Evolutionary conservation across 2,113 vertebrate genomes (phyloP), one percentile per base, ranked within the genome.

Genomic region (Apeltes quadracus): DNA sequence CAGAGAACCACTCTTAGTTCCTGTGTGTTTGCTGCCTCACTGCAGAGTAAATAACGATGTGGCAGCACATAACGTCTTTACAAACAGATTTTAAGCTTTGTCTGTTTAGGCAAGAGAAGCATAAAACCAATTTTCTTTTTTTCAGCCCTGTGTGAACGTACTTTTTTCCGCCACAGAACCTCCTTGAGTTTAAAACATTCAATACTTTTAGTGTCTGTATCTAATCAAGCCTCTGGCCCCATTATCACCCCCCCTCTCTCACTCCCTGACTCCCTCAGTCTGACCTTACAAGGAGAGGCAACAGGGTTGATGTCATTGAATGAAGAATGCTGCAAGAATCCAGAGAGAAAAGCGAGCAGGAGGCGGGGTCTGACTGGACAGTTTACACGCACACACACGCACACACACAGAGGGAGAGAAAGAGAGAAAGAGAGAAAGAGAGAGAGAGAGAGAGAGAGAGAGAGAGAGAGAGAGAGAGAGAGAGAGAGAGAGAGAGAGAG

Each of bases 251-350:
- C 86, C 84, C 91, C 87, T 79, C 82, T 78, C 74, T 69, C 72
- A 57, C 84, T 90, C 82, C 67, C 79, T 87, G 81, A 66, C 79
- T 93, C 89, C 85, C 90, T 87, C 83, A 23, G 87, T 87, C 92
- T 94, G 90, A 95, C 97, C 95, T 96, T 95, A 92, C 84, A 92
- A 93, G 88, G 94, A 93, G 89, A 95, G 92, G 25, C 86, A 93
- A 90, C 93, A 94, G 66, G 84, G 91, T 88, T 93, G 92, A 86
- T 94, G 88, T 87, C 92, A 95, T 76, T 92, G 93, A 86, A 94
- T 95, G 89, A 90, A 92, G 84, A 91, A 84, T 81, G 95, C 90
- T 90, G 92, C 88, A 69, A 93, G 92, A 88, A 95, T 93, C 88
- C 89, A 81, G 79, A 84, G 78, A 89, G 90, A 87, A 80, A 77